phyloP scores from a whole-genome alignment of 2,888 invertebrate species.

The Incurvaria masculella region DNA sequence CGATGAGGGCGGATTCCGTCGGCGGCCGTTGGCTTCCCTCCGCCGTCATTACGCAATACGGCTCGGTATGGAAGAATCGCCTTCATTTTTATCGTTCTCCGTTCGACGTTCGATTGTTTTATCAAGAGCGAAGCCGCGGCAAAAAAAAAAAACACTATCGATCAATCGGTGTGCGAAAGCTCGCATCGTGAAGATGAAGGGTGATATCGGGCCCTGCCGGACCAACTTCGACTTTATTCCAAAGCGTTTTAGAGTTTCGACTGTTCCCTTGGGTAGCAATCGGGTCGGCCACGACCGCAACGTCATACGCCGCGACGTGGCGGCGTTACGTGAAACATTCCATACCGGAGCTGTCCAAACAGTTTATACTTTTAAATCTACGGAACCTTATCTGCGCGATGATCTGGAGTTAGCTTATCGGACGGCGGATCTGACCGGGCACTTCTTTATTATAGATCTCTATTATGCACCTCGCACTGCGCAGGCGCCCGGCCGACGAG shows the following conservation, averaged over 20 bases:
- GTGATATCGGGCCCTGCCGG: slow-evolving; percentile 28
- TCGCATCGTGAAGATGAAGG: slow-evolving; percentile 31
- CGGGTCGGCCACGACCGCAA: slow-evolving; percentile 15
- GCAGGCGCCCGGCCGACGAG: slow-evolving; percentile 12
- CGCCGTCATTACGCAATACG: slow-evolving; percentile 25
- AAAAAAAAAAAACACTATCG: slow-evolving; percentile 47
- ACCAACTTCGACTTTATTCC: slow-evolving; percentile 21
- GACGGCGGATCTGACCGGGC: slow-evolving; percentile 29
- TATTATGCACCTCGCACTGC: slow-evolving; percentile 39
- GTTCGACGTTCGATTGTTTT: slow-evolving; percentile 50
- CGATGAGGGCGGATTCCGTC: not conserved
- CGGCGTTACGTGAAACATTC: slow-evolving; percentile 42
- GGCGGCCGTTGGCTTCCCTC: not conserved
- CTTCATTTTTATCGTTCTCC: slow-evolving; percentile 15
- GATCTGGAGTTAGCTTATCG: slow-evolving; percentile 48
- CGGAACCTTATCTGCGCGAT: slow-evolving; percentile 45
- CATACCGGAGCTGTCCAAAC: slow-evolving; percentile 53
- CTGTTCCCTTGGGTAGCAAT: not conserved
- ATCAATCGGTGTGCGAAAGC: slow-evolving; percentile 53
- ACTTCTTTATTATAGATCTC: slow-evolving; percentile 47
- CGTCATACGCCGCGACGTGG: slow-evolving; percentile 43
- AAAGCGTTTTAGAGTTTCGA: not conserved
- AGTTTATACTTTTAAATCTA: slow-evolving; percentile 56
- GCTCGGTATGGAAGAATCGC: not conserved
- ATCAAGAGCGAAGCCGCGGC: slow-evolving; percentile 31